Base-by-base conservation (phyloP, 1,140 invertebrate species). In the Drosophila trapezifrons region DNA sequence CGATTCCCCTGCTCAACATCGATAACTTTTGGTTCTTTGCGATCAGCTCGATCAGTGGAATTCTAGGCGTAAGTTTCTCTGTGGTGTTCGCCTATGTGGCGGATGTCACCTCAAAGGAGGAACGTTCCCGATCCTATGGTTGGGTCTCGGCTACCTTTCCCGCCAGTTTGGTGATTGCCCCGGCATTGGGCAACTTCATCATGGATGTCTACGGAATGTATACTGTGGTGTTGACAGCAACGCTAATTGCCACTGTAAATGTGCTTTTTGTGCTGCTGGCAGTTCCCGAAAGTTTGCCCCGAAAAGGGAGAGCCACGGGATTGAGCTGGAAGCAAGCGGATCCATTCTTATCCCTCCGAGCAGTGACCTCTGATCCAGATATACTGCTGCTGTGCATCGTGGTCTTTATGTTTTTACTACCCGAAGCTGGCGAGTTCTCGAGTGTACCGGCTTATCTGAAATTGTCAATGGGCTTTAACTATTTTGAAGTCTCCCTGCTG, bases 21-120 rank as follows among this genome's bases (percentile, higher is more conserved):
- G 99, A 99, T 93, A 98, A 98, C 49, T 99, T 98, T 97, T 99
- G 98, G 98, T 99, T 99, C 93, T 99, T 99, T 93, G 98, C 98
- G 47, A 98, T 99, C 96, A 98, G 99, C 93, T 98, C 97, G 79
- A 97, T 99, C 91, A 99, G 98, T 75, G 99, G 99, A 55, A 96
- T 99, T 60, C 99, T 99, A 93, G 98, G 98, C 47, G 99, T 99
- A 45, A 99, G 98, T 40, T 99, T 99, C 93, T 98, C 97, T 46
- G 98, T 99, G 59, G 98, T 99, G 25, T 99, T 99, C 93, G 98
- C 99, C 17, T 99, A 99, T 93, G 99, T 99, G 62, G 98, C 99
- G 29, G 99, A 99, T 93, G 98, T 99, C 13, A 99, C 99, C 17
- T 97, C 98, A 72, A 97, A 99, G 89, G 96, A 97, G 84, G 98